Conservation (phyloP, 1,140 invertebrate species). For the Platyscapa corneri region DNA sequence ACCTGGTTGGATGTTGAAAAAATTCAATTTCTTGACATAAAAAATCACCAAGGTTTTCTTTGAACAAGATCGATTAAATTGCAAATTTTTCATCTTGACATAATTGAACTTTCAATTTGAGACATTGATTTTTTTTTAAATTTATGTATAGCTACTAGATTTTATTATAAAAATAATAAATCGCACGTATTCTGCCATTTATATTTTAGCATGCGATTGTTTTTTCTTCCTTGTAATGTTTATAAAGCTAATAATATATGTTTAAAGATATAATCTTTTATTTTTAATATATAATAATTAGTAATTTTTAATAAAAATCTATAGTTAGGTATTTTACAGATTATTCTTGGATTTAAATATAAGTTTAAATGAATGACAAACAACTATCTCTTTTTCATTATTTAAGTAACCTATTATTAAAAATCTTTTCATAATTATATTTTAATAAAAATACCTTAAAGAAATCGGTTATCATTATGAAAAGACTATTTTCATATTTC, state of each 20-base stretch:
- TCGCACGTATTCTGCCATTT: background rate
- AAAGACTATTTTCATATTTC: no score
- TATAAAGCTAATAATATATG: background rate
- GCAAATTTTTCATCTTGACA: conserved; percentile 34
- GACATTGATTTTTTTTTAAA: conserved; percentile 2
- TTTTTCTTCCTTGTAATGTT: background rate
- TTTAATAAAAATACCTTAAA: no score
- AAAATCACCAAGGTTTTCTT: conserved; percentile 2
- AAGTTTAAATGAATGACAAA: no score
- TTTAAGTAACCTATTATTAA: no score
- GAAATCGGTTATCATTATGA: no score
- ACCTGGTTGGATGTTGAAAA: conserved; percentile 15
- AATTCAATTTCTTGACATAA: background rate
- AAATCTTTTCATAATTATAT: no score
- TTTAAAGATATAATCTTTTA: no score
- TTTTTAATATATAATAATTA: no score
- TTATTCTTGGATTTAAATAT: no score
- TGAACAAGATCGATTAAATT: background rate
- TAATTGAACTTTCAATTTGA: background rate
- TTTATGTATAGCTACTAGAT: background rate
- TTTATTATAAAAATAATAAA: background rate
- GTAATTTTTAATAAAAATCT: no score
- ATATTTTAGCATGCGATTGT: conserved; percentile 1
- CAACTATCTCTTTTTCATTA: no score
- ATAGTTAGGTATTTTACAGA: no score